Conservation (phyloP, 2,888 invertebrate genomes). For the Conus canariensis region DNA sequence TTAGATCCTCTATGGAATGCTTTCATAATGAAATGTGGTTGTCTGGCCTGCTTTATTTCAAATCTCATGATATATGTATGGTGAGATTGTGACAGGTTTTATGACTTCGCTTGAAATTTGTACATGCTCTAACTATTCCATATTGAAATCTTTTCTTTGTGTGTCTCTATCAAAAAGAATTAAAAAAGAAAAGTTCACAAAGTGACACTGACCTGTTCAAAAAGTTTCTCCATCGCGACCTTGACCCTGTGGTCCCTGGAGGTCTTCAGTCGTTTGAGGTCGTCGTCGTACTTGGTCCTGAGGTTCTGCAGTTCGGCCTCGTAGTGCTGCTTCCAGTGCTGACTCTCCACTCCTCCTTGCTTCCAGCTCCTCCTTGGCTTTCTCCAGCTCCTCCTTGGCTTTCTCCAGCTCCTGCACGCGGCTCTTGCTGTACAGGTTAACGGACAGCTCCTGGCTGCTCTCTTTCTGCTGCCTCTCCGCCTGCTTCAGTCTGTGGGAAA, state of each 20-base stretch:
- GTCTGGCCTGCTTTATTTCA: background rate
- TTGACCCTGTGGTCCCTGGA: constrained; percentile 25
- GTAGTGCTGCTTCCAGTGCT: constrained; percentile 11
- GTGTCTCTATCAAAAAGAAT: background rate
- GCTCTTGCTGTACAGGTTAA: background rate
- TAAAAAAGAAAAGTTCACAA: background rate
- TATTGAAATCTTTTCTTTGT: no score
- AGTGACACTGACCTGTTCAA: constrained; percentile 17
- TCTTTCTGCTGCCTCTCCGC: background rate
- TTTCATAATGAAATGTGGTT: no score
- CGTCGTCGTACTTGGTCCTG: constrained; percentile 2
- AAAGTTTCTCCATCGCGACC: background rate
- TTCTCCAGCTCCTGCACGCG: constrained; percentile 19
- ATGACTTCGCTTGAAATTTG: no score
- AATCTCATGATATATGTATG: no score
- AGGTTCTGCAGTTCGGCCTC: constrained; percentile 16
- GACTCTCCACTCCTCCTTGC: background rate
- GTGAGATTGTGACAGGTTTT: no score
- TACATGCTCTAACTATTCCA: no score
- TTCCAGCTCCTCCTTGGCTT: background rate
- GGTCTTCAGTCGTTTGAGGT: constrained; percentile 10
- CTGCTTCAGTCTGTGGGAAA: background rate
- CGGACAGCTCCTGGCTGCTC: background rate
- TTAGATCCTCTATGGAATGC: no score
- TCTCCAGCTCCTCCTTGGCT: constrained; percentile 11